Conservation (phyloP, 2,797 vertebrate species). For the Notolabrus celidotus region DNA sequence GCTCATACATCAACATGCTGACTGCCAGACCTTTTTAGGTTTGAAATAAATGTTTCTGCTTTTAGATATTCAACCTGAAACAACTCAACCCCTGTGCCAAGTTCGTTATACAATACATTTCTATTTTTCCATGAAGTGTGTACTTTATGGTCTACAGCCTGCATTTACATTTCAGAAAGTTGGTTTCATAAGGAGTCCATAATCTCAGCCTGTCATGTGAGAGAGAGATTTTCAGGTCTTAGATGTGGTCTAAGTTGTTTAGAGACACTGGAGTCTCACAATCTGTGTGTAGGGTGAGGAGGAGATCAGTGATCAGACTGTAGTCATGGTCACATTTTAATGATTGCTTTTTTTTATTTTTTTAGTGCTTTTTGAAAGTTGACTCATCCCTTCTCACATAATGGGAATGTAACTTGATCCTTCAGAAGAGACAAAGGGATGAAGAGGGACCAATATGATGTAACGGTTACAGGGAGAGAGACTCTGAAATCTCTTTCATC, state of each 20-base stretch:
- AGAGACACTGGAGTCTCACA: constrained; percentile 11
- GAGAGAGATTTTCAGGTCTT: constrained; percentile 14
- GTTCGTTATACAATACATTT: constrained; percentile 2
- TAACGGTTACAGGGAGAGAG: constrained; percentile 47
- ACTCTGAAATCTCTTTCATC: constrained; percentile 56
- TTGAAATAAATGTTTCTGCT: not conserved
- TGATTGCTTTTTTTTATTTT: not conserved
- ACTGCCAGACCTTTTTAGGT: not conserved
- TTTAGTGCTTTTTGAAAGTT: constrained; percentile 9
- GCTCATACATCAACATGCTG: not conserved
- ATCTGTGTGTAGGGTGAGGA: no score
- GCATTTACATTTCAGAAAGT: constrained; percentile 15
- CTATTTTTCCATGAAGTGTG: not conserved
- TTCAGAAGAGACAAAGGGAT: constrained; percentile 41
- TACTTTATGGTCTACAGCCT: not conserved
- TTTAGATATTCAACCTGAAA: not conserved
- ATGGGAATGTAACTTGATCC: constrained; percentile 41
- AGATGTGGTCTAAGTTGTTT: constrained; percentile 21
- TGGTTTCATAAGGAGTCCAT: constrained; percentile 11
- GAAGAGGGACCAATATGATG: constrained; percentile 51
- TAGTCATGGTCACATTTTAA: constrained; percentile 8
- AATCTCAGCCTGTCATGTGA: constrained; percentile 28
- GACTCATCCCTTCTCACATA: constrained; percentile 20
- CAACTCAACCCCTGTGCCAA: not conserved
- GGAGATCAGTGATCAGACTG: constrained; percentile 6